Evolutionary conservation across 2,797 vertebrate genomes (phyloP), one percentile per base, ranked within the genome.

Genomic region (Eutrigla gurnardus): DNA sequence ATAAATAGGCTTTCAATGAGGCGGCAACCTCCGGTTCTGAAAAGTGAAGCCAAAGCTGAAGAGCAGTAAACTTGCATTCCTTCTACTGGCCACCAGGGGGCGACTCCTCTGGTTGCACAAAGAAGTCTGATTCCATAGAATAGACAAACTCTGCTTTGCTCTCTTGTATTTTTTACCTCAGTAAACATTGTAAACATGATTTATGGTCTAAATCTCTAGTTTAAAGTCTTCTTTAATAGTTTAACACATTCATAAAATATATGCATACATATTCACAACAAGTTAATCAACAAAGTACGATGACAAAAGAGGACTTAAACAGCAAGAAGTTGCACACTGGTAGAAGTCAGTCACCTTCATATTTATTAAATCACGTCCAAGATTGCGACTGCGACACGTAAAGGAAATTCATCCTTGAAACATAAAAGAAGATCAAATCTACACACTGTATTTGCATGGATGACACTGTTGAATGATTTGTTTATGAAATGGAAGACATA

Each of bases 401-500:
- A 5, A 40, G 42, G 36, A 37, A 54, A 50, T 10, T n/a, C 18
- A 45, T 15, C 9, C 25, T 25, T 7, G 18, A 1, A 49, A 53
- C 1, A 0, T 68, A 14, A 47, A 52, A 3, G 63, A 63, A 52
- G 12, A 7, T 40, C 49, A 9, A 53, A 53, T 61, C 2, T 39
- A 32, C 25, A 58, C 2, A n/a, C 2, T 64, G 8, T 35, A 4
- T 10, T 4, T 42, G 18, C 62, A 58, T 70, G 54, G 1, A 58
- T n/a, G 36, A 45, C 8, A 40, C 18, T 50, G 40, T 46, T 55
- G 58, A 36, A 33, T 13, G 40, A 32, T 33, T 36, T n/a, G 15
- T 62, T 15, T 68, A 13, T 33, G 62, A 70, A 74, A 69, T 57
- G 70, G 40, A 32, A 75, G 37, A 69, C 8, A 59, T 32, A n/a